Conservation (phyloP, 2,797 vertebrate genomes). For the Atherinosoma microstoma region DNA sequence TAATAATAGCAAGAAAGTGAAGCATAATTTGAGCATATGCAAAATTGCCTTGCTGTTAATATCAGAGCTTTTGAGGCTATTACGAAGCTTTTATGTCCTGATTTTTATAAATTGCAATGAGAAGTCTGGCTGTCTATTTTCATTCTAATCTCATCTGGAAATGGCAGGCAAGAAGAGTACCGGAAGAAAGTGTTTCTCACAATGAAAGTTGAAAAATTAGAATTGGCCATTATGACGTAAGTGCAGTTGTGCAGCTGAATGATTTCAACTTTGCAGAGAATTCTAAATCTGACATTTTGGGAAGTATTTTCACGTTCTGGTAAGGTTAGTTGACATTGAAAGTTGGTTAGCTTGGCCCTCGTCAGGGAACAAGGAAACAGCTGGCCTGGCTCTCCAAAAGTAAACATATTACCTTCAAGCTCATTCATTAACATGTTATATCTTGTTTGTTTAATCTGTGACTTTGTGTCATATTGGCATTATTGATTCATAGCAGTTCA, state of each 20-base stretch:
- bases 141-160: slow-evolving; percentile 41
- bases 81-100: slow-evolving; percentile 18
- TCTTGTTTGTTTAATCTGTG: slow-evolving; percentile 7
- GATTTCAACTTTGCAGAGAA: background rate
- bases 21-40: slow-evolving; percentile 21
- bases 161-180: background rate
- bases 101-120: slow-evolving; percentile 30
- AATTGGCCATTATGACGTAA: background rate
- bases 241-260: background rate
- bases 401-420: background rate
- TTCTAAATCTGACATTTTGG: background rate
- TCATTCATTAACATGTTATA: background rate
- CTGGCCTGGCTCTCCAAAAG: background rate
- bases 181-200: background rate
- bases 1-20: slow-evolving; percentile 30
- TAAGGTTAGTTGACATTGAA: background rate
- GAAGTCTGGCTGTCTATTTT: slow-evolving; percentile 4
- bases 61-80: slow-evolving; percentile 3
- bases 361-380: background rate
- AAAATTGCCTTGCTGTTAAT: slow-evolving; percentile 36
- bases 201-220: slow-evolving; percentile 2
- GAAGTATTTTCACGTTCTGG: background rate
- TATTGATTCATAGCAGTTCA: background rate
- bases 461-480: background rate
- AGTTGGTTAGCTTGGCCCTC: background rate